phyloP scores from a whole-genome alignment of 2,888 invertebrate genomes.

The Venusia cambrica region DNA sequence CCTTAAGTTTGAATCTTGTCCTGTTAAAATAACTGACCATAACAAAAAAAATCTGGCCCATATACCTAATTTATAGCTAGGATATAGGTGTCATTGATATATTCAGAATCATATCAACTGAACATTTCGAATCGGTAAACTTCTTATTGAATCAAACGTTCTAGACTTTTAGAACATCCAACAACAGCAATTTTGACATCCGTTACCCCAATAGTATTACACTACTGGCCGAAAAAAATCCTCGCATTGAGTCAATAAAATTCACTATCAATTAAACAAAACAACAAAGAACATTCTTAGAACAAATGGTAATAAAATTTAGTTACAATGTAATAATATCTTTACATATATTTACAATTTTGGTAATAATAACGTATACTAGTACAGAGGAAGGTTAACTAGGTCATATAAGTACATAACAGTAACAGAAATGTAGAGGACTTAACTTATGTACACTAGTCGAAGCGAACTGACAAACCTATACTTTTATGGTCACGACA shows the following conservation, averaged over 20 bases:
- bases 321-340: slow-evolving; percentile 76
- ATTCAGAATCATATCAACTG: too few species aligned
- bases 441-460: slow-evolving; percentile 55
- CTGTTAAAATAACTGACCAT: too few species aligned
- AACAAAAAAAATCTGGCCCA: too few species aligned
- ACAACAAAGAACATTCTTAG: slow-evolving; percentile 79
- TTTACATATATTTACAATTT: slow-evolving; percentile 79
- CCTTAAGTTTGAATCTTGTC: too few species aligned
- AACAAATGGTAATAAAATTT: slow-evolving; percentile 80
- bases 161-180: too few species aligned
- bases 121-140: too few species aligned
- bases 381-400: slow-evolving; percentile 68
- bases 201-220: slow-evolving; percentile 1
- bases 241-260: slow-evolving; percentile 23
- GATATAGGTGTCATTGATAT: too few species aligned
- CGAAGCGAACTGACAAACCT: slow-evolving; percentile 21
- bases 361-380: slow-evolving; percentile 77
- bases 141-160: too few species aligned
- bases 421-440: slow-evolving; percentile 66
- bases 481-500: slow-evolving; percentile 32
- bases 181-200: too few species aligned
- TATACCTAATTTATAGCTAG: too few species aligned
- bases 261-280: slow-evolving; percentile 61
- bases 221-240: slow-evolving; percentile 1
- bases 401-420: slow-evolving; percentile 73